Conservation (phyloP, 2,888 invertebrate species). For the Synanthedon formicaeformis region DNA sequence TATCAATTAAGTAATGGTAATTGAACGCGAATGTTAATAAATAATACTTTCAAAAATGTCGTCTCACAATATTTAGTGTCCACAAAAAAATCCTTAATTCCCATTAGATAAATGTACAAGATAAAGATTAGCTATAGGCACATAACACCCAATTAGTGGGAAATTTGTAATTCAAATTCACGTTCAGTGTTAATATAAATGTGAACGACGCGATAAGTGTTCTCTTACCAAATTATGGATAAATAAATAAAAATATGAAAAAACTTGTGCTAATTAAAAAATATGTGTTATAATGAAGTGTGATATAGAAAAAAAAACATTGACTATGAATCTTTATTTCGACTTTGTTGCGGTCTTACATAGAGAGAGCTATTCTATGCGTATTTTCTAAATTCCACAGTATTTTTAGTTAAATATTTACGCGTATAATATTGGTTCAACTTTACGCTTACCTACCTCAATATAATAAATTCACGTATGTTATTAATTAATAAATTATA, state of each 20-base stretch:
- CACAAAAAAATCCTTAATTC: constrained; percentile 7
- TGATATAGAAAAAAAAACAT: background rate
- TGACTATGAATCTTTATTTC: too few species aligned
- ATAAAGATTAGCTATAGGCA: constrained; percentile 30
- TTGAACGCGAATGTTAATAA: too few species aligned
- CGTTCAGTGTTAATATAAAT: constrained; percentile 6
- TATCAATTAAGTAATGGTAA: too few species aligned
- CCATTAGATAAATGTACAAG: constrained; percentile 35
- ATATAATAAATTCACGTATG: too few species aligned
- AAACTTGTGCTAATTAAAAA: constrained; percentile 3
- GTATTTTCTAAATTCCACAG: background rate
- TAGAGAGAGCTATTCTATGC: background rate
- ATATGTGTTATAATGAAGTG: constrained; percentile 2
- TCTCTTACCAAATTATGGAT: constrained; percentile 5
- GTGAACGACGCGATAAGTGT: constrained; percentile 25
- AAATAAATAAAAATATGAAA: constrained; percentile 2
- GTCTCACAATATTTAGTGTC: too few species aligned
- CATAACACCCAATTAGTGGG: constrained; percentile 48
- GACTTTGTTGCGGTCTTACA: background rate
- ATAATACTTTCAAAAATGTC: too few species aligned
- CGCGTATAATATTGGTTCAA: too few species aligned
- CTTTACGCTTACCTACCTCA: too few species aligned
- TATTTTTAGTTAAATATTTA: too few species aligned
- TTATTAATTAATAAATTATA: too few species aligned
- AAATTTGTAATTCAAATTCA: constrained; percentile 37